Evolutionary conservation across 2,797 vertebrate species (phyloP), one percentile per base, ranked within the genome.

Genomic region (Gadopsis marmoratus): DNA sequence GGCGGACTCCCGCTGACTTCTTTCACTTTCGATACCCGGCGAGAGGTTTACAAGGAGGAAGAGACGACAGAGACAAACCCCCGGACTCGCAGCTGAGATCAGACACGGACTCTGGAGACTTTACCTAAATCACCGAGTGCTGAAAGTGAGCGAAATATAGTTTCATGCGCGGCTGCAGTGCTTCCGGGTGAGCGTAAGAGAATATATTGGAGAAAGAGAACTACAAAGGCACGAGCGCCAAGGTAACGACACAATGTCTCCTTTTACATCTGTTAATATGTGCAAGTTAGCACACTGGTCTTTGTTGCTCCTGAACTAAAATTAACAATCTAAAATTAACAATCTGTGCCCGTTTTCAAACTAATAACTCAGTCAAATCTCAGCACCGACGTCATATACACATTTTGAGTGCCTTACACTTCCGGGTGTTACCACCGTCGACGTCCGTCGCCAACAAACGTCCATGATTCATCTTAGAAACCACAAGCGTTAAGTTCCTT

Each of bases 11-110:
- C 39, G 16, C 19, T 1, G 0, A 0, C 14, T 71, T 0, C 74
- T 74, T 89, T 89, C 85, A 66, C 79, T 86, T 89, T 86, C 85
- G 74, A 33, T 62, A 0, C 1, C 1, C 2, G 33, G 19, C 16
- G 13, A 0, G 9, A n/a, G 0, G 16, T 2, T 39, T 3, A 26
- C 26, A 33, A 65, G 1, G 10, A 74, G 41, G 55, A 39, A 39
- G 37, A 17, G 0, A 51, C 17, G 17, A 41, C 43, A 16, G 61
- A 47, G 5, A 47, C 10, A 53, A 4, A 7, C 8, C 1, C 2
- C n/a, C 2, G 37, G 1, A 35, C 60, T 11, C 54, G 5, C 59
- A n/a, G 0, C 9, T 21, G n/a, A 3, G 47, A 5, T 0, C 7
- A 2, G 3, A 11, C 0, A 35, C 2, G 17, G 21, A 68, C 5